Conservation (phyloP, 2,113 vertebrate species). For the Prunella fulvescens region DNA sequence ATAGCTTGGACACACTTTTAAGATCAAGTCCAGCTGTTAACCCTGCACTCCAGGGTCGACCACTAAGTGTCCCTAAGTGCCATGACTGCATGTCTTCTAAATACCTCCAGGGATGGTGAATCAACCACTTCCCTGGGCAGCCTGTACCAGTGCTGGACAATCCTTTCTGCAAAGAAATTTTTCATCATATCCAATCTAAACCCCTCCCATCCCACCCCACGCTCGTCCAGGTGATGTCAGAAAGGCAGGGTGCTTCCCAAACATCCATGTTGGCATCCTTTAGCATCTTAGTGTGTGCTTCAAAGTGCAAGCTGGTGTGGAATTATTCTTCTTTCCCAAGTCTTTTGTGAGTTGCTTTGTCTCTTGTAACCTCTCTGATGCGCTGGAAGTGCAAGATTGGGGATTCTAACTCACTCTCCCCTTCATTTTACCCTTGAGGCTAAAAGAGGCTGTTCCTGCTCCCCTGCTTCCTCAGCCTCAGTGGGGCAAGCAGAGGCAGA, state of each 20-base stretch:
- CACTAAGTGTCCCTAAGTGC: background rate
- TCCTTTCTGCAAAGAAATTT: background rate
- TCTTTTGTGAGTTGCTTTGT: background rate
- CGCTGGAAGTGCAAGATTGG: background rate
- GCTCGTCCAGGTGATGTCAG: background rate
- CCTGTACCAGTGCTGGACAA: background rate
- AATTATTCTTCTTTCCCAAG: background rate
- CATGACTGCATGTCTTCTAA: background rate
- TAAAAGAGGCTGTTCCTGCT: background rate
- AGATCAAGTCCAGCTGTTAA: background rate
- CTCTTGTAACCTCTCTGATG: background rate
- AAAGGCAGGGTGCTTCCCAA: background rate
- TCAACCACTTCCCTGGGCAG: background rate
- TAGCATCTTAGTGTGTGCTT: background rate
- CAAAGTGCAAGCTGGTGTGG: background rate
- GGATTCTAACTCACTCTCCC: background rate
- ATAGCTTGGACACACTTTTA: background rate
- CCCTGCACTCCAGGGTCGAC: background rate
- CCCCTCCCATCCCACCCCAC: no score
- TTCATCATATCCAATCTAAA: background rate
- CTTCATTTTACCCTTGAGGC: background rate
- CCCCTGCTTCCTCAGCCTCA: background rate
- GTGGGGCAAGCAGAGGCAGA: background rate
- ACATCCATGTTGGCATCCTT: rapidly evolving
- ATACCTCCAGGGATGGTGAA: background rate